Evolutionary conservation across 2,888 invertebrate species (phyloP), one percentile per base, ranked within the genome.

Genomic region (Hyposoter didymator): DNA sequence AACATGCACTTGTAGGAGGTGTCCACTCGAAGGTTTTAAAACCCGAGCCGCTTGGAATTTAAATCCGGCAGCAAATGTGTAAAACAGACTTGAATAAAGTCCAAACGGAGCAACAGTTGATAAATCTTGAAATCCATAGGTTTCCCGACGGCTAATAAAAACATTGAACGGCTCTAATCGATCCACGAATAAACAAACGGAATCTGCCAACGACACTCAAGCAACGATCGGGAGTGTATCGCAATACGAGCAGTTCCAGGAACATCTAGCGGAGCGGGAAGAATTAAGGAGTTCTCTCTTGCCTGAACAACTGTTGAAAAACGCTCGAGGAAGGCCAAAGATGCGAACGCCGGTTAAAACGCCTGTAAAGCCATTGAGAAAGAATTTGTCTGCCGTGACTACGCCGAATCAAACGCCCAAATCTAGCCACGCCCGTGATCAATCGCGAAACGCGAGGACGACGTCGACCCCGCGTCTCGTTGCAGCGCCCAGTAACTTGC

Each of bases 271-370:
- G 78, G 94, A 95, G 49, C 94, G 94, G 49, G 94, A 94, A 73
- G 95, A 95, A 86, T 92, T 95, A 39, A 95, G 95, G 84, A 96
- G 96, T 86, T 95, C 96, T 0, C 92, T 95, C 92, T 94, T 94
- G 22, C 91, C 92, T 1, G 91, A 90, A 91, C 59, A 94, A 74
- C 64, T 90, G 85, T 8, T 94, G 89, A 89, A 90, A 85, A 49
- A 90, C 88, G 39, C 93, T 91, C 84, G 43, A 89, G 19, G 92
- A 91, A 52, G 89, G 88, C 49, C 90, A 90, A 87, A 88, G 2
- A 87, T 88, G 86, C 87, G 87, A 78, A 89, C 88, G 1, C 88
- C 89, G 35, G 90, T 91, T 62, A 90, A 90, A 69, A 90, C 91
- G 0, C 91, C 91, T 28, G 88, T 90, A 7, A 94, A 94, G 78